Evolutionary conservation across 2,113 vertebrate genomes (phyloP), one percentile per base, ranked within the genome.

Genomic region (Gnathonemus longibarbis): DNA sequence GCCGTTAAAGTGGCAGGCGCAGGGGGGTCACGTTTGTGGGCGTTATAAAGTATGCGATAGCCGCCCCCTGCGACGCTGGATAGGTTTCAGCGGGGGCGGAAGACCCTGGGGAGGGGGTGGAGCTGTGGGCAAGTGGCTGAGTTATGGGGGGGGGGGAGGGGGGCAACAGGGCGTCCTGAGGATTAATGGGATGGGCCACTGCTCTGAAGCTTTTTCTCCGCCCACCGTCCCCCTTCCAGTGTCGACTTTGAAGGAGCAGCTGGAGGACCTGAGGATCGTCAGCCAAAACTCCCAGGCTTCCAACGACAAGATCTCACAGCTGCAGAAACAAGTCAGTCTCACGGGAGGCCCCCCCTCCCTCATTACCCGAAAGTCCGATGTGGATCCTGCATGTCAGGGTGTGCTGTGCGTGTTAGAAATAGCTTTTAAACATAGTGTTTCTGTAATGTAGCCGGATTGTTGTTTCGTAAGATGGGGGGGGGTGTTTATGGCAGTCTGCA

Each of bases 221-320:
- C 7, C 31, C 24, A 94, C 70, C 91, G 11, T 35, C 31, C n/a
- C 24, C 5, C n/a, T 19, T 94, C 74, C 91, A 99, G 98, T 98
- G 91, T 98, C 97, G 58, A 98, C 96, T n/a, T 94, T 99, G 93
- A 99, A 98, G 93, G 98, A 99, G 94, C 98, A 99, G 91, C 95
- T 99, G 93, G 98, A 99, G 95, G 97, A 99, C 91, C 94, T 99
- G 95, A 97, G 96, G 95, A 99, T 97, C 94, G 96, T 97, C 84
- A 98, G 95, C 92, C 98, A 99, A 89, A 98, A 97, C 95, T 98
- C 98, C 13, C 98, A 99, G 92, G 96, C 97, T 89, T 96, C 97
- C 88, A 98, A 97, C 94, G 98, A 99, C 91, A 99, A 99, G 94
- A 96, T 99, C 90, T 89, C 92, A 53, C 98, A 99, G 39, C 94